phyloP scores from a whole-genome alignment of 2,113 vertebrate species.

The Hippocampus guttulatus region DNA sequence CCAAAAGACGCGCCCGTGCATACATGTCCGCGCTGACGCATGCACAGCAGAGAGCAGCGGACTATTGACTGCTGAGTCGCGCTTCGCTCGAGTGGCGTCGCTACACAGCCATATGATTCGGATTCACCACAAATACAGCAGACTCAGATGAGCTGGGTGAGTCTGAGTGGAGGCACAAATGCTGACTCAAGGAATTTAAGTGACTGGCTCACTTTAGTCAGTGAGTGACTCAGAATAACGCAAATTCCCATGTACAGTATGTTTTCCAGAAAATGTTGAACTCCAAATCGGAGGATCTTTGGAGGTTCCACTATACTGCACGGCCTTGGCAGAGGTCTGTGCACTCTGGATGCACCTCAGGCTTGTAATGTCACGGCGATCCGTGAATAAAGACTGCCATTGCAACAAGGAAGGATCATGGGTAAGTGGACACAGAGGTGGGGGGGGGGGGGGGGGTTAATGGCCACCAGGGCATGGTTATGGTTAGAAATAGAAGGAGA shows the following conservation, averaged over 20 bases:
- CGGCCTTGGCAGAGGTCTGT: not conserved
- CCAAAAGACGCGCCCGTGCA: no score
- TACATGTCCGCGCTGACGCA: no score
- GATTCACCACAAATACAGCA: not conserved
- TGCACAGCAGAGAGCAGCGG: no score
- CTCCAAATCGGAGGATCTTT: not conserved
- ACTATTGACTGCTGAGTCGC: no score
- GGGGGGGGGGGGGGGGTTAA: slow-evolving; percentile 16
- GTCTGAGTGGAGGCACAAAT: not conserved
- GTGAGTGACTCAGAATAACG: not conserved
- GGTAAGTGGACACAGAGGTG: slow-evolving; percentile 22
- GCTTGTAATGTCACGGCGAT: not conserved
- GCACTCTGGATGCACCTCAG: not conserved
- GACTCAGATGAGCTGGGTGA: not conserved
- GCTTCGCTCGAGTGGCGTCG: no score
- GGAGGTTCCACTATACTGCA: not conserved
- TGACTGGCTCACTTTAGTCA: not conserved
- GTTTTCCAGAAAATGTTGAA: not conserved
- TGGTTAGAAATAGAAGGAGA: slow-evolving; percentile 58
- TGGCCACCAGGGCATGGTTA: slow-evolving; percentile 38
- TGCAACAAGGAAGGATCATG: slow-evolving; percentile 3
- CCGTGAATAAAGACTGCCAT: not conserved
- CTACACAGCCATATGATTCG: no score
- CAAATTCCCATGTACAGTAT: not conserved
- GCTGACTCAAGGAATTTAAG: not conserved